Evolutionary conservation across 2,113 vertebrate species (phyloP).

Genomic region (Phaethornis superciliosus): DNA sequence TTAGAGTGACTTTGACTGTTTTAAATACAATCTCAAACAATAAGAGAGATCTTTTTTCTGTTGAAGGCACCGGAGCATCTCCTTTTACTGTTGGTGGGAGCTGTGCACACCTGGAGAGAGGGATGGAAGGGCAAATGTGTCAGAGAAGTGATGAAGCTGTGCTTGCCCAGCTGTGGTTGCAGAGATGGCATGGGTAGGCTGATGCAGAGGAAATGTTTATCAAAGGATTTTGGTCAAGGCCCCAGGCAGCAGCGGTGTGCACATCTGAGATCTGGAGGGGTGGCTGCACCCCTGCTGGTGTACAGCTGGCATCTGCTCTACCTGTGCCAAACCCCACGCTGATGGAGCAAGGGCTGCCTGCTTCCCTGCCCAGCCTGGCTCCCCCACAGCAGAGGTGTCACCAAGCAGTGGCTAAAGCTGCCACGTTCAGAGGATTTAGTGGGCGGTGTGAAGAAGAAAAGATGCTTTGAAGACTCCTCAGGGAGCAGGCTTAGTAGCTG

Average conservation of each 20-base stretch:
- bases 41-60: neutral
- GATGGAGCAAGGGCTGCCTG: neutral
- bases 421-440: neutral
- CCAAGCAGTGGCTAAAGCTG: neutral
- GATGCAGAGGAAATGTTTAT: accelerated
- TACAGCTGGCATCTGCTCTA: neutral
- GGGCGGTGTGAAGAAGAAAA: neutral
- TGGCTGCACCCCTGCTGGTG: accelerated
- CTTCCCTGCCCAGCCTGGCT: no score
- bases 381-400: neutral
- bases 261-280: neutral
- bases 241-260: accelerated
- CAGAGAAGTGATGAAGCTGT: neutral
- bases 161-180: neutral
- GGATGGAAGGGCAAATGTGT: neutral
- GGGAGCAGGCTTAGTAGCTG: neutral
- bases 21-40: neutral
- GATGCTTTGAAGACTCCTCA: neutral
- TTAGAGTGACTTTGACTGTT: neutral
- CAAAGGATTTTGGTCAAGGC: neutral
- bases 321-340: neutral
- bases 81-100: neutral
- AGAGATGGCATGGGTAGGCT: accelerated
- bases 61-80: accelerated
- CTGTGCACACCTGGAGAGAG: neutral